A percentile compares a stretch with the other conserved stretches of the same genome.
phyloP scores from a whole-genome alignment of 2,888 invertebrate species.

The Philhelius pedissequus region DNA sequence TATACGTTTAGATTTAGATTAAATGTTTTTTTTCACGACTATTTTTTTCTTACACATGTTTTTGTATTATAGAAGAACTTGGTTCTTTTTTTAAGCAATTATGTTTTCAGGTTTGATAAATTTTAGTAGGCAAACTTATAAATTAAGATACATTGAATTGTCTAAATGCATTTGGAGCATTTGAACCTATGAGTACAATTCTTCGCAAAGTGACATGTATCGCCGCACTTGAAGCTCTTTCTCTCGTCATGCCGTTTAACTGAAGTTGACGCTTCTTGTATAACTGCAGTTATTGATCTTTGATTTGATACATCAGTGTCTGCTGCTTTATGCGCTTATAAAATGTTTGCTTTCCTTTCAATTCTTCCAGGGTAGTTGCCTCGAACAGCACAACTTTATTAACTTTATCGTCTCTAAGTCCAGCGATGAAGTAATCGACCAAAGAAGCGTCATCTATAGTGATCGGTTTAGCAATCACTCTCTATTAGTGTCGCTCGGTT shows the following conservation, averaged over 20 bases:
- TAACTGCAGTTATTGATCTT: neutral
- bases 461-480: conserved; percentile 42
- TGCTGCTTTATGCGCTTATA: conserved; percentile 41
- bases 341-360: conserved; percentile 35
- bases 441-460: conserved; percentile 32
- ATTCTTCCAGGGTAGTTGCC: conserved; percentile 14
- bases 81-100: too few species aligned
- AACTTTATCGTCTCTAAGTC: conserved; percentile 31
- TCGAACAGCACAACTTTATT: conserved; percentile 47
- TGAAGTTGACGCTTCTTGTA: neutral
- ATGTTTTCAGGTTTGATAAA: too few species aligned
- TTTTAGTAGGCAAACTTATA: too few species aligned
- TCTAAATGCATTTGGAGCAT: neutral
- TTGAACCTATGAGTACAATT: neutral
- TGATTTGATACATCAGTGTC: neutral
- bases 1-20: too few species aligned
- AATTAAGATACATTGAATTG: neutral
- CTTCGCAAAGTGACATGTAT: neutral
- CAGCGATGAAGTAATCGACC: conserved; percentile 41
- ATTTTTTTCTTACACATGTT: too few species aligned
- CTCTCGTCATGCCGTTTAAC: neutral
- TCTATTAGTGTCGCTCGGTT: neutral
- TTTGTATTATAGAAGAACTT: too few species aligned
- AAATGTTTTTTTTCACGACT: too few species aligned
- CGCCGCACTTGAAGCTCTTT: neutral